A percentile compares a stretch with the other conserved stretches of the same genome.
Evolutionary conservation across 1,140 invertebrate genomes (phyloP).

Genomic region (Diorhabda sublineata): DNA sequence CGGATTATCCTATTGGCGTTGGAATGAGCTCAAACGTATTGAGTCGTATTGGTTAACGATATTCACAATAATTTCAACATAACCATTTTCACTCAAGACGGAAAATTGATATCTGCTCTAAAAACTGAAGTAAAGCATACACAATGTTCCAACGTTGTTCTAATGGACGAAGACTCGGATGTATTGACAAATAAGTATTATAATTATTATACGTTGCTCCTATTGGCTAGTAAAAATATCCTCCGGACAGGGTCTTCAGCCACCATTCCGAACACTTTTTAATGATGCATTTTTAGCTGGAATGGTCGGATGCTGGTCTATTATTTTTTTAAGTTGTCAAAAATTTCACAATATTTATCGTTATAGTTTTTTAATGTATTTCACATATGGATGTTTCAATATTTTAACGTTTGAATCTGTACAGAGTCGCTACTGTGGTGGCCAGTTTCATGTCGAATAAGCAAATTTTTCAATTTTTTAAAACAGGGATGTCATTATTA

Average conservation of each 20-base stretch:
- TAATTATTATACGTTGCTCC: conserved; percentile 92
- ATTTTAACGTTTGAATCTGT: too few species aligned
- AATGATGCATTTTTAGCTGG: conserved; percentile 45
- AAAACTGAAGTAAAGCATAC: too few species aligned
- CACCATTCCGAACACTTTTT: conserved; percentile 45
- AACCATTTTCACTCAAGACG: too few species aligned
- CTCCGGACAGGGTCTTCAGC: conserved; percentile 39
- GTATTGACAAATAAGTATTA: conserved; percentile 99
- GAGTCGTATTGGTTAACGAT: conserved; percentile 96
- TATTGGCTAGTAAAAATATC: conserved; percentile 66
- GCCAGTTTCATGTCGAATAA: too few species aligned
- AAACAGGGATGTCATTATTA: too few species aligned
- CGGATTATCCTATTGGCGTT: conserved; percentile 98
- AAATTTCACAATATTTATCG: conserved; percentile 37
- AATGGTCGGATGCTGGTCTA: conserved; percentile 40
- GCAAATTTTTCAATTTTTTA: too few species aligned
- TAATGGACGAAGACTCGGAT: conserved; percentile 99
- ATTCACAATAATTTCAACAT: conserved; percentile 99
- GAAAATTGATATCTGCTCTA: too few species aligned
- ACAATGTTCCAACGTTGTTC: conserved; percentile 96
- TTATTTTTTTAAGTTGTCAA: conserved; percentile 34
- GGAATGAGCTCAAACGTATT: too few species aligned
- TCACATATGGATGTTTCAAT: too few species aligned
- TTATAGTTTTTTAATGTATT: conserved; percentile 45
- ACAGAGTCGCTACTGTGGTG: too few species aligned